These are phyloP conservation scores for Nestor notabilis DNA, from an alignment of 2,113 vertebrate genomes.

Conservation along the genomic window DNA sequence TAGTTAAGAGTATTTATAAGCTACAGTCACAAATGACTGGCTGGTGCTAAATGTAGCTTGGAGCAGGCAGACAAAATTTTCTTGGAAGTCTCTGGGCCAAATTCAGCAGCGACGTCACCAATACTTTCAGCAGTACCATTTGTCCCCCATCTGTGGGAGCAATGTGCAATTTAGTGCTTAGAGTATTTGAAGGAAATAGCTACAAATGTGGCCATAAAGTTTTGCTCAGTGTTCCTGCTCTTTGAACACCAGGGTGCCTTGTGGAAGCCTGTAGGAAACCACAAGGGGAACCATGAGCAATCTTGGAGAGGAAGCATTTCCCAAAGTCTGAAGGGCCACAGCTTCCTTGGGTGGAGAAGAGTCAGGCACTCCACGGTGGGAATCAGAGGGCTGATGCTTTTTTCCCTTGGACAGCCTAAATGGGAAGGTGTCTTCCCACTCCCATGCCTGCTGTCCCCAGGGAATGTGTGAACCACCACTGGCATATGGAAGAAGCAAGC, in stretches of 20 bases:
- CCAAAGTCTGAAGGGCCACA: not conserved
- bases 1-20: constrained; percentile 50
- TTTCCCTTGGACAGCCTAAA: not conserved
- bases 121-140: constrained; percentile 2
- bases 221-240: not conserved
- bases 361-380: not conserved
- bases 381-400: not conserved
- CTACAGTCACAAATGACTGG: constrained; percentile 49
- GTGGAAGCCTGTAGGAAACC: not conserved
- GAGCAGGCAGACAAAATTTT: constrained; percentile 49
- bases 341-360: not conserved
- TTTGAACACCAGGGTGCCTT: not conserved
- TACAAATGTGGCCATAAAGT: not conserved
- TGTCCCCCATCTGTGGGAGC: not conserved
- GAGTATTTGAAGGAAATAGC: not conserved
- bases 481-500: not conserved
- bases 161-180: not conserved
- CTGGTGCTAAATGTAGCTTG: constrained; percentile 56
- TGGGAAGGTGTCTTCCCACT: not conserved
- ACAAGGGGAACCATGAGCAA: not conserved
- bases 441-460: not conserved
- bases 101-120: not conserved
- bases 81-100: constrained; percentile 43
- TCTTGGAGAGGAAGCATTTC: not conserved
- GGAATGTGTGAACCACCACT: accelerated